Base-by-base conservation (phyloP, 92 coral and sea anemone genomes). In the Porites evermanni region DNA sequence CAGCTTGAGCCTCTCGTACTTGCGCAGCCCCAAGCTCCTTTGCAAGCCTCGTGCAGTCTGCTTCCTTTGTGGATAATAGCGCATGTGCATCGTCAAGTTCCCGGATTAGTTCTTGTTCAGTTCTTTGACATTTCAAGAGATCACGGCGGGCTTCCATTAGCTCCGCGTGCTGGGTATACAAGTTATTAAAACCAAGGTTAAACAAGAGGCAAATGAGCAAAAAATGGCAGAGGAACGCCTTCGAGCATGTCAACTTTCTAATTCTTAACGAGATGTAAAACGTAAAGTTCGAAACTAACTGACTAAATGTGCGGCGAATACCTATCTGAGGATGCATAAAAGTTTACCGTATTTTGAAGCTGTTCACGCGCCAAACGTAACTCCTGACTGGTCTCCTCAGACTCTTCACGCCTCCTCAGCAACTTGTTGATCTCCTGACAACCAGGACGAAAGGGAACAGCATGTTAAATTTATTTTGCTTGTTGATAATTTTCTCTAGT, bases 1-100 rank as follows among this genome's bases (percentile, higher is more conserved):
- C 99, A 0, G 98, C 99, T 88, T 97, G 98, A 7, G 99, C 99
- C 86, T 97, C 99, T 21, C 99, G 97, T 8, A 97, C 98, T 72
- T 97, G 99, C 50, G 97, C 91, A 66, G 98, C 91, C 65, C 99
- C 99, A 74, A 97, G 97, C 76, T 97, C 98, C 89, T 97, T 97
- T 52, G 99, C 99, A 53, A 97, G 99, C 54, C 99, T 95, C 8
- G 98, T 85, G 73, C 99, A 97, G 84, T 95, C 98, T n/a, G 77
- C 91, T 79, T 97, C 99, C 82, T 97, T 97, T 14, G 95, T 93
- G 18, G 91, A 80, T 50, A 97, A 88, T 59, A 97, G 84, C 52
- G 82, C 95, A 75, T 97, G 99, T 5, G 99, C 99, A 58, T 97
- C 98, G 67, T 97, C 96, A 79, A 97, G 94, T 87, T 97, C 99